Conservation (phyloP, 2,113 vertebrate species). For the Trematomus loennbergii region DNA sequence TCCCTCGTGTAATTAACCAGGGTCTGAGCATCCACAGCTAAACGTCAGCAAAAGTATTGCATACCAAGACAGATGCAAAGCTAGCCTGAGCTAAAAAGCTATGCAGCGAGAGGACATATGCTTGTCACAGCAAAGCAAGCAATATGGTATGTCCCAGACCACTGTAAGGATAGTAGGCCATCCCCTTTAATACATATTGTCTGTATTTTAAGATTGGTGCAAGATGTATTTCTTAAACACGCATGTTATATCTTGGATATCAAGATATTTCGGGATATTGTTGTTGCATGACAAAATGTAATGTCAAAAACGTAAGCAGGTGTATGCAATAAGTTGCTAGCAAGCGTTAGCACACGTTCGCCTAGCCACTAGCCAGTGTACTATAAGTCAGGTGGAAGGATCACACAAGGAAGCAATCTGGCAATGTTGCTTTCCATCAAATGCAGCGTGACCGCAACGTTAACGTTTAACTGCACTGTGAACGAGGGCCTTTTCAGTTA, state of each 20-base stretch:
- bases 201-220: slow-evolving; percentile 25
- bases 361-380: slow-evolving; percentile 54
- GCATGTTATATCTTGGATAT: not conserved
- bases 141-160: slow-evolving; percentile 70
- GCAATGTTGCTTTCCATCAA: slow-evolving; percentile 3
- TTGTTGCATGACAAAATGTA: not conserved
- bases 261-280: not conserved
- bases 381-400: slow-evolving; percentile 56
- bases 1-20: not conserved
- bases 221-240: slow-evolving; percentile 13
- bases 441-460: not conserved
- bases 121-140: slow-evolving; percentile 52
- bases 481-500: not conserved
- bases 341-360: slow-evolving; percentile 42
- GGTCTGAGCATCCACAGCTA: not conserved
- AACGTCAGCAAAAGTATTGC: too few species aligned
- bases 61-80: slow-evolving; percentile 1
- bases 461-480: not conserved
- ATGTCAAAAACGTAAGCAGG: slow-evolving; percentile 7
- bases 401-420: slow-evolving; percentile 42
- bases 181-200: slow-evolving; percentile 12
- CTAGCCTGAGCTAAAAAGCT: slow-evolving; percentile 34
- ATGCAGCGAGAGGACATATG: slow-evolving; percentile 22
- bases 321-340: slow-evolving; percentile 30
- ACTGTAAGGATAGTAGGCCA: slow-evolving; percentile 61